Evolutionary conservation across 2,797 vertebrate genomes (phyloP).

Genomic region (Typhlichthys subterraneus): DNA sequence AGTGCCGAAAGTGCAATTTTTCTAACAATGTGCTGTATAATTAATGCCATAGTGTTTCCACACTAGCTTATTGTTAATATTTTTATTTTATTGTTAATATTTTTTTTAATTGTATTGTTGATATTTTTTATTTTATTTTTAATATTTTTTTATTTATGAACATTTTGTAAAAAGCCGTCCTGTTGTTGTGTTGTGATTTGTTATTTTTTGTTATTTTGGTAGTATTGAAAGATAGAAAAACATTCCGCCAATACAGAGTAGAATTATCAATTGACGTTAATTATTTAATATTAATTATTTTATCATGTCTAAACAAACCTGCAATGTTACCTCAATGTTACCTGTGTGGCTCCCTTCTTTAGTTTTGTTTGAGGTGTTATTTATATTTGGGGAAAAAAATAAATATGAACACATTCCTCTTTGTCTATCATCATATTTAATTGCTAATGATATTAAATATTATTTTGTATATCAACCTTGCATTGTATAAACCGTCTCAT

Average conservation of each 20-base stretch:
- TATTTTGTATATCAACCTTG: no score
- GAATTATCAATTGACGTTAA: constrained; percentile 48
- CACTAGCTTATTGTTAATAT: no score
- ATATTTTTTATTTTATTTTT: not conserved
- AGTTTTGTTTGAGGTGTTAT: constrained; percentile 69
- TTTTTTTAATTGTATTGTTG: constrained; percentile 11
- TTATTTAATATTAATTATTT: constrained; percentile 1
- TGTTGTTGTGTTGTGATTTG: constrained; percentile 19
- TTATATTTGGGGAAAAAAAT: constrained; percentile 74
- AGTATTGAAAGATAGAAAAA: constrained; percentile 37
- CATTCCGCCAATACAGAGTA: constrained; percentile 62
- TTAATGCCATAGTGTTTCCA: constrained; percentile 23
- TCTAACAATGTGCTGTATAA: constrained; percentile 28
- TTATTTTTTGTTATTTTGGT: constrained; percentile 15
- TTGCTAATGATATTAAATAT: no score
- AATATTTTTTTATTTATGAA: constrained; percentile 38
- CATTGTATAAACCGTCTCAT: no score
- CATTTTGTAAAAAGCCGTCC: constrained; percentile 49
- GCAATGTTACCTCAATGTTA: constrained; percentile 32
- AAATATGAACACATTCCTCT: not conserved
- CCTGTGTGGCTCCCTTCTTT: constrained; percentile 48
- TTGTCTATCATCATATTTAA: no score
- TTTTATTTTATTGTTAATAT: constrained; percentile 1
- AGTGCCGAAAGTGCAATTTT: constrained; percentile 26
- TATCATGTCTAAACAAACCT: constrained; percentile 3